Percentiles rank a stretch among this genome's conserved stretches.
These are phyloP conservation scores for Oophaga sylvatica DNA, from an alignment of 2,797 vertebrate genomes.

Conservation along the genomic window DNA sequence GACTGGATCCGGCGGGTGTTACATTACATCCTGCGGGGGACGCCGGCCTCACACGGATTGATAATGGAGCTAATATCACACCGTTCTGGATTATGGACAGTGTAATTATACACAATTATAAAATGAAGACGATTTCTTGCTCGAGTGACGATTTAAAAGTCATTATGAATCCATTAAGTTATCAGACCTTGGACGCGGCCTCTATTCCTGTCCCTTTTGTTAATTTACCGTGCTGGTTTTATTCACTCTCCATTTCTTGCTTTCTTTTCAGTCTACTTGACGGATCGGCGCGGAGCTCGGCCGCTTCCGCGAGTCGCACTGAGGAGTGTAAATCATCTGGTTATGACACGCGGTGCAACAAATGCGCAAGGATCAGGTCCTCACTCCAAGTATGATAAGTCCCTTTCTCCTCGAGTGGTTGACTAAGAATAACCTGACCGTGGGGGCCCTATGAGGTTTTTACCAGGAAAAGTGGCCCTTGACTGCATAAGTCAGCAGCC, in stretches of 20 bases:
- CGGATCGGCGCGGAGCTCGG: slow-evolving; percentile 4
- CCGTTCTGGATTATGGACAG: slow-evolving; percentile 78
- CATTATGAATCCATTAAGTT: slow-evolving; percentile 85
- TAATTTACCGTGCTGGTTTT: slow-evolving; percentile 72
- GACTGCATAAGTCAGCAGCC: too few relatives aligned
- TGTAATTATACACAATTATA: slow-evolving; percentile 84
- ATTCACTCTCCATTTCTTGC: slow-evolving; percentile 66
- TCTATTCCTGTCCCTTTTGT: slow-evolving; percentile 76
- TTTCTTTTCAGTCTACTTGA: slow-evolving; percentile 36
- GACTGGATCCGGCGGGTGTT: background rate
- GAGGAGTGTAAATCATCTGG: slow-evolving; percentile 40
- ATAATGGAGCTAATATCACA: slow-evolving; percentile 77
- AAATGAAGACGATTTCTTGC: slow-evolving; percentile 82
- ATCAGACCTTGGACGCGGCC: slow-evolving; percentile 82
- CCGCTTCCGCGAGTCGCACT: slow-evolving; percentile 10
- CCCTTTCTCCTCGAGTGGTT: too few relatives aligned
- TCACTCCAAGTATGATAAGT: too few relatives aligned
- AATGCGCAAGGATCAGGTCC: background rate
- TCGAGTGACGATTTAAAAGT: slow-evolving; percentile 81
- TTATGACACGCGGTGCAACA: background rate
- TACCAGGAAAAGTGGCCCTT: too few relatives aligned
- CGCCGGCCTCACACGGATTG: slow-evolving; percentile 69
- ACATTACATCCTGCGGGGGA: background rate
- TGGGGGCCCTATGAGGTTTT: too few relatives aligned
- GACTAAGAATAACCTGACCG: too few relatives aligned